Conservation (phyloP, 2,888 invertebrate species). For the Parnassius mnemosyne region DNA sequence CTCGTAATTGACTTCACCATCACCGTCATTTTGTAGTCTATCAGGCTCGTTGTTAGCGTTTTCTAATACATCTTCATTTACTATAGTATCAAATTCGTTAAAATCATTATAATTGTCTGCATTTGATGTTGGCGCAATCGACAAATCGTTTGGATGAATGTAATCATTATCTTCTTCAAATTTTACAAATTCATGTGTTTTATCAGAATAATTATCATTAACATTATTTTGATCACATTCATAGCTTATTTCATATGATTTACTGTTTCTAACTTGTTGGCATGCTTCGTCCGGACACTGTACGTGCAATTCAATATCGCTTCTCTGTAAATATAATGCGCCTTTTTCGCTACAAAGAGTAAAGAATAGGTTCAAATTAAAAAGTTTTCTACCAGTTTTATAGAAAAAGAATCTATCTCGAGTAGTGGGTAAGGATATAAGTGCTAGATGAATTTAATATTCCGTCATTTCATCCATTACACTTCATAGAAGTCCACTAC, state of each 20-base stretch:
- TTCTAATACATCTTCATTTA: constrained; percentile 14
- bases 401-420: too few species aligned
- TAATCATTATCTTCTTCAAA: constrained; percentile 38
- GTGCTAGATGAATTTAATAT: too few species aligned
- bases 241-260: constrained; percentile 21
- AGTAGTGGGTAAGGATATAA: too few species aligned
- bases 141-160: constrained; percentile 21
- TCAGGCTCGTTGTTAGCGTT: background rate
- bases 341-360: constrained; percentile 58
- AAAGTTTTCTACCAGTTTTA: too few species aligned
- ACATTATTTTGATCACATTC: constrained; percentile 29
- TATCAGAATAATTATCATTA: constrained; percentile 29
- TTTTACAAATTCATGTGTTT: constrained; percentile 37
- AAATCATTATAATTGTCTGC: constrained; percentile 31
- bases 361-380: too few species aligned
- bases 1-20: background rate
- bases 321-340: constrained; percentile 56
- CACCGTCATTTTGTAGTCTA: background rate
- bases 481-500: too few species aligned
- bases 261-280: constrained; percentile 15
- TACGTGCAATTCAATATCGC: constrained; percentile 46
- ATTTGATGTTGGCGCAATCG: constrained; percentile 8
- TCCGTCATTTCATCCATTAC: too few species aligned
- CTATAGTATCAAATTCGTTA: constrained; percentile 13
- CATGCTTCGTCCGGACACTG: constrained; percentile 58